phyloP scores from a whole-genome alignment of 2,113 vertebrate genomes.

The Strix aluco region DNA sequence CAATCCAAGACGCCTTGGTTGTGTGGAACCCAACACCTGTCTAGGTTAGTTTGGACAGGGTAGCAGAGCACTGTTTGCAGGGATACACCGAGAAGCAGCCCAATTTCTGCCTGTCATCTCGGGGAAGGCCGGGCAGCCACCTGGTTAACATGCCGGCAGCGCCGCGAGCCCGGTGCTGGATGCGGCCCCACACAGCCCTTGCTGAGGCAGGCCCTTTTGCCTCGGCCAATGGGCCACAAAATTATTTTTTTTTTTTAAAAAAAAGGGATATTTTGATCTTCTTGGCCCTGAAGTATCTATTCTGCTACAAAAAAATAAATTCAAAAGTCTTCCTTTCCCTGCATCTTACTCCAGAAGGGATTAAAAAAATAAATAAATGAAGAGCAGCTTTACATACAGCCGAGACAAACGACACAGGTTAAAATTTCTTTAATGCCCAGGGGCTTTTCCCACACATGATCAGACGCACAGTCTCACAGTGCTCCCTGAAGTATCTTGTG shows the following conservation, averaged over 20 bases:
- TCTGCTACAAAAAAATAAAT: background rate
- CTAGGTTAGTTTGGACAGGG: background rate
- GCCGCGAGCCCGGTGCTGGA: background rate
- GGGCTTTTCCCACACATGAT: constrained; percentile 7
- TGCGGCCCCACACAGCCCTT: background rate
- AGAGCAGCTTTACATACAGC: background rate
- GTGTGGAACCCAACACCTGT: background rate
- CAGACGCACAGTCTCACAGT: background rate
- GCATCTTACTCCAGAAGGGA: background rate
- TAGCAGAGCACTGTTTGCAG: background rate
- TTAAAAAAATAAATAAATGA: background rate
- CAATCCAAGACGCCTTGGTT: background rate
- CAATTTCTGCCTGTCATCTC: constrained; percentile 74
- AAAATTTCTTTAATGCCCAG: background rate
- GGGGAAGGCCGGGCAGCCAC: background rate
- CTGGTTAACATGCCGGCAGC: background rate
- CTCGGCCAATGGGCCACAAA: background rate
- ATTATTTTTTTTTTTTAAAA: background rate
- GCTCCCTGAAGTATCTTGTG: background rate
- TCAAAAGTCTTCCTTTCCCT: background rate
- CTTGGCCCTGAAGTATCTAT: background rate
- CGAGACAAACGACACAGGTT: background rate
- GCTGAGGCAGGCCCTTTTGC: background rate
- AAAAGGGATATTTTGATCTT: background rate
- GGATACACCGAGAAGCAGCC: background rate